A percentile compares a stretch with the other conserved stretches of the same genome.
Conservation (phyloP, 30 jellyfish, hydroid and myxozoan species). For the Turritopsis rubra region DNA sequence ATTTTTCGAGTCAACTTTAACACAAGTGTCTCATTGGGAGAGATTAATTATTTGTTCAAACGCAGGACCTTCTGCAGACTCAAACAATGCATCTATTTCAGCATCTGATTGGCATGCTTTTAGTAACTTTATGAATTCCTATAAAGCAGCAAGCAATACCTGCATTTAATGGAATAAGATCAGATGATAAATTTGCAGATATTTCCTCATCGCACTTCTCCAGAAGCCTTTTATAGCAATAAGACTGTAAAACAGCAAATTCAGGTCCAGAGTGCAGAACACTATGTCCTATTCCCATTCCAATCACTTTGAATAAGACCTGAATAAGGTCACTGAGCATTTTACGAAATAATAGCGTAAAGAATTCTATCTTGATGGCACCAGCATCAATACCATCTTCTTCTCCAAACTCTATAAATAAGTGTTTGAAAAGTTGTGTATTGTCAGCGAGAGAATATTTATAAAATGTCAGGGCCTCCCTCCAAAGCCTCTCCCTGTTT, state of each 20-base stretch:
- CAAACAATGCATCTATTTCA: slow-evolving; percentile 29
- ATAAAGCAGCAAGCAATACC: slow-evolving; percentile 21
- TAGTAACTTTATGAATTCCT: slow-evolving; percentile 24
- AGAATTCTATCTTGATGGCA: slow-evolving; percentile 2
- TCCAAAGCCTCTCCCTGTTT: background rate
- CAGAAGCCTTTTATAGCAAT: slow-evolving; percentile 4
- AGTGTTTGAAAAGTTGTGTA: background rate
- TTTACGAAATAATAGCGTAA: background rate
- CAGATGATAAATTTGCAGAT: slow-evolving; percentile 10
- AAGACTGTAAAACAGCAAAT: slow-evolving; percentile 20
- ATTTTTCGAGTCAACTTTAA: slow-evolving; percentile 12
- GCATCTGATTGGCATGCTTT: slow-evolving; percentile 9
- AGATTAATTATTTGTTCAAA: slow-evolving; percentile 36
- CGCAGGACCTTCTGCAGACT: slow-evolving; percentile 50
- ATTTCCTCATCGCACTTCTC: slow-evolving; percentile 36
- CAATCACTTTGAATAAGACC: slow-evolving; percentile 38
- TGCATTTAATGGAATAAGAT: slow-evolving; percentile 30
- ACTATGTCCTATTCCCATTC: slow-evolving; percentile 47
- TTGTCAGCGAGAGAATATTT: slow-evolving; percentile 1
- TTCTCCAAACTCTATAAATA: background rate
- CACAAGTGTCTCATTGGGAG: slow-evolving; percentile 32
- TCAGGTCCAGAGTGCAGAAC: slow-evolving; percentile 43
- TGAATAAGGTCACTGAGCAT: background rate
- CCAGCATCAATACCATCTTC: slow-evolving; percentile 22
- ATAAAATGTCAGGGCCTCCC: slow-evolving; percentile 7